These are phyloP conservation scores for Himalopsyche kuldschensis DNA, from an alignment of 2,888 invertebrate genomes.

Conservation along the genomic window DNA sequence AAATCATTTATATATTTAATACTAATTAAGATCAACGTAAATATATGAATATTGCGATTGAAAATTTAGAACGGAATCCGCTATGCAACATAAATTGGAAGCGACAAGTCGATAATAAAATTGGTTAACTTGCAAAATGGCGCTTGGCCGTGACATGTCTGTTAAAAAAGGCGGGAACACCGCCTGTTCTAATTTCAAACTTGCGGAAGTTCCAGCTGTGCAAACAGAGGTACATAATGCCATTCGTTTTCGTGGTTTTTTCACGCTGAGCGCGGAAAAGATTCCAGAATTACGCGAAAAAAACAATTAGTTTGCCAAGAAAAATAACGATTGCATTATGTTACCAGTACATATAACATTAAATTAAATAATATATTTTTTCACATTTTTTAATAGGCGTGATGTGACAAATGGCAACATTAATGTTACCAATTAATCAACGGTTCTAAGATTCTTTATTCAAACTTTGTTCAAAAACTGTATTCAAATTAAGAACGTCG, in stretches of 20 bases:
- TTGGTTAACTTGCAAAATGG: slow-evolving; percentile 23
- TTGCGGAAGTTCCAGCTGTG: slow-evolving; percentile 17
- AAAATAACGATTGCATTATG: neutral
- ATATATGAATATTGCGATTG: no score
- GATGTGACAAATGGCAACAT: no score
- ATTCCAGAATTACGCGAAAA: neutral
- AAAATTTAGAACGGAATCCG: no score
- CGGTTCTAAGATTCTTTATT: no score
- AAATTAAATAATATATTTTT: no score
- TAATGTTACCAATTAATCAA: no score
- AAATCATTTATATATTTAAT: no score
- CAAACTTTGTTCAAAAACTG: no score
- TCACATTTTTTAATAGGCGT: no score
- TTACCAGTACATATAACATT: neutral
- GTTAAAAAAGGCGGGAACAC: slow-evolving; percentile 27
- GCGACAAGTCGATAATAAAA: neutral
- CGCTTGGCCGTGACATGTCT: slow-evolving; percentile 26
- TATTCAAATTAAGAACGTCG: no score
- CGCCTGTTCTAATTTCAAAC: slow-evolving; percentile 22
- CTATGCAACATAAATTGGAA: neutral
- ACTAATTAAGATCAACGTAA: no score
- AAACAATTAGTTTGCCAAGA: neutral
- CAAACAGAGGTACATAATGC: slow-evolving; percentile 5
- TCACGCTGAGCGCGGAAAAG: neutral
- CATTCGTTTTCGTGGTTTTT: neutral